phyloP scores from a whole-genome alignment of 2,888 invertebrate species.

The Brachyptera risi region DNA sequence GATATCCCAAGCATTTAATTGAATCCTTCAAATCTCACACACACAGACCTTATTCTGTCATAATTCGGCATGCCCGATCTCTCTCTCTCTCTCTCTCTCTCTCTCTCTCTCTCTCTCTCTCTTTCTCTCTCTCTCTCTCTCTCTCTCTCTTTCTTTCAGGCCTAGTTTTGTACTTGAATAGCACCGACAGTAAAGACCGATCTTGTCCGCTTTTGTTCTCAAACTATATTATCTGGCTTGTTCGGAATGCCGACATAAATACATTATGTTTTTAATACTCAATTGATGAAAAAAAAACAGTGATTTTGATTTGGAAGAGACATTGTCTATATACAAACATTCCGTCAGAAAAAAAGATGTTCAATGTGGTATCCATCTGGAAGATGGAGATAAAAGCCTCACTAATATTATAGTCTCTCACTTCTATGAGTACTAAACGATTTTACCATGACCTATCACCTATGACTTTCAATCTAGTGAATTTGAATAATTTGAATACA shows the following conservation, averaged over 20 bases:
- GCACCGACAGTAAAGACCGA: constrained; percentile 5
- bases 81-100: too few relatives aligned
- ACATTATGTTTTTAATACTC: constrained; percentile 12
- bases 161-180: too few relatives aligned
- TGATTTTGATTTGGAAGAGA: constrained; percentile 7
- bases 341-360: constrained; percentile 1
- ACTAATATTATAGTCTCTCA: too few relatives aligned
- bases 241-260: constrained; percentile 6
- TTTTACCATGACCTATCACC: not conserved
- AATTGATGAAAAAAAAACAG: constrained; percentile 6
- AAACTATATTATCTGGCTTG: not conserved
- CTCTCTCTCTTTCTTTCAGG: too few relatives aligned
- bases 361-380: not conserved
- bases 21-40: not conserved
- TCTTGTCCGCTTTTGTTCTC: constrained; percentile 14
- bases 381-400: too few relatives aligned
- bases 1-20: constrained; percentile 1
- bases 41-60: not conserved
- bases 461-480: constrained; percentile 4
- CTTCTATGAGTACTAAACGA: too few relatives aligned
- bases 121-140: too few relatives aligned
- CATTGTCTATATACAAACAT: constrained; percentile 13
- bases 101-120: too few relatives aligned
- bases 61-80: not conserved
- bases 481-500: not conserved